Percentiles rank a stretch among this genome's conserved stretches.
Conservation (phyloP, 2,113 vertebrate genomes). For the Dipodomys stephensi region DNA sequence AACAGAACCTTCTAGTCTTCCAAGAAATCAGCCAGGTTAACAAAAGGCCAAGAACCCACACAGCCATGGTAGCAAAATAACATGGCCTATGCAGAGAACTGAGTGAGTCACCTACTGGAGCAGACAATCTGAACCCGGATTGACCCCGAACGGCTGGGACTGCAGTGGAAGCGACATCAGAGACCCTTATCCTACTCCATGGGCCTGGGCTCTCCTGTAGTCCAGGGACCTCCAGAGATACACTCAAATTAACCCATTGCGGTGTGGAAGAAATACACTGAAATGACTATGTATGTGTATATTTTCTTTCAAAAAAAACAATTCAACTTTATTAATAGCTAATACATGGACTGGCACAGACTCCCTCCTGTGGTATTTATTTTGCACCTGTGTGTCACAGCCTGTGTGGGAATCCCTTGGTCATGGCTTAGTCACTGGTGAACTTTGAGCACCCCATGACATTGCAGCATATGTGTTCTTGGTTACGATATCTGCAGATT, state of each 20-base stretch:
- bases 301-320: slow-evolving; percentile 10
- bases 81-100: fast-evolving
- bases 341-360: background rate
- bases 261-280: background rate
- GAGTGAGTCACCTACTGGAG: background rate
- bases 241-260: background rate
- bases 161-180: background rate
- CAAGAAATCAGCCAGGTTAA: background rate
- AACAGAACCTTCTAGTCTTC: background rate
- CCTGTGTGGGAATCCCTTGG: background rate
- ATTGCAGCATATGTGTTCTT: background rate
- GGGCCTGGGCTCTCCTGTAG: background rate
- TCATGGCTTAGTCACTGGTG: background rate
- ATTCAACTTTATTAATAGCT: background rate
- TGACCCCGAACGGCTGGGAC: background rate
- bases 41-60: background rate
- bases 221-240: background rate
- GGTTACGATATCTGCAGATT: background rate
- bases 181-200: background rate
- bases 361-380: background rate
- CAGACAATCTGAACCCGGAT: background rate
- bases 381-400: background rate
- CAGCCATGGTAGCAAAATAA: background rate
- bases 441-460: background rate
- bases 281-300: background rate